Evolutionary conservation across 1,140 invertebrate species (phyloP), one percentile per base, ranked within the genome.

Genomic region (Megalopta genalis): DNA sequence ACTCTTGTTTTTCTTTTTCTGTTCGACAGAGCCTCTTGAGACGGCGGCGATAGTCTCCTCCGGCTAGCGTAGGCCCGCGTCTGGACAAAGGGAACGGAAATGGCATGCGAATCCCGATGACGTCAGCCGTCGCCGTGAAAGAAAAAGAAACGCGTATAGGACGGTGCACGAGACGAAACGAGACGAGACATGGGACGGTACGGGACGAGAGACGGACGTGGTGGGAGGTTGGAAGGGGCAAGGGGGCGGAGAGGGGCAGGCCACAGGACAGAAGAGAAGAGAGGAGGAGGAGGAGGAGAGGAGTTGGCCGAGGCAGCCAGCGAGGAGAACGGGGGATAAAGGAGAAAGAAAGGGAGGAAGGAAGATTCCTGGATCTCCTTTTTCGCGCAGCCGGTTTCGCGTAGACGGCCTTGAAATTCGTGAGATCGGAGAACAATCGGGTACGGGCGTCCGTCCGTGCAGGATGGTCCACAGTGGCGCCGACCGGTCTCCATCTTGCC

Each of bases 331-430:
- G 42, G 42, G 42, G 32, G 42, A 60, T 21, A 54, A 5, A 25
- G 60, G 67, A n/a, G 65, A 27, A 49, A 62, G n/a, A 46, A 37
- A 49, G 67, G 49, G 25, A 62, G 54, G 65, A 74, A 84, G 52
- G 64, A 81, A 59, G 67, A 85, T 89, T 87, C 76, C 81, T 87
- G 84, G 83, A 84, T 83, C 83, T 87, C 71, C 84, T 87, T 88
- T 87, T 88, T 86, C 87, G 84, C 82, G 87, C 75, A 91, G 88
- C 89, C 90, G 89, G 90, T 92, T 92, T 91, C 72, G 87, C 86
- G 80, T 84, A 89, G 90, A 90, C 90, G 91, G 92, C 91, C 91
- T 92, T 92, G 91, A 92, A 91, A 91, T 91, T 92, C 90, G 90
- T 92, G 88, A 90, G 89, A 89, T 90, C 89, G 86, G 84, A 86